These are phyloP conservation scores for Heliconius eleuchia DNA, from an alignment of 1,140 invertebrate species.

Conservation along the genomic window DNA sequence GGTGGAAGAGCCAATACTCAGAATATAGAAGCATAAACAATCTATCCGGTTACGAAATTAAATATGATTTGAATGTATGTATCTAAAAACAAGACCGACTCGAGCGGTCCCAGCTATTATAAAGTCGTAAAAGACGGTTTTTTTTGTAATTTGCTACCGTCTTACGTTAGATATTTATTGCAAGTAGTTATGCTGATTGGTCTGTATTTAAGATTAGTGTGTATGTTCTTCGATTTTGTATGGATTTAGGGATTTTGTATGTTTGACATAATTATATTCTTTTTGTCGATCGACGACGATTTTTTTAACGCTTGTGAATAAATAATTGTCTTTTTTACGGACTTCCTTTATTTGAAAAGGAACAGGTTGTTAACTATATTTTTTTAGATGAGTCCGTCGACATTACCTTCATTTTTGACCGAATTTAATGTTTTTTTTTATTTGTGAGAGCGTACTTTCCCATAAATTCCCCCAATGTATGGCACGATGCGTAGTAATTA, in stretches of 20 bases:
- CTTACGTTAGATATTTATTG: background rate
- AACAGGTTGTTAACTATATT: too few species aligned
- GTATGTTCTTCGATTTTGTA: background rate
- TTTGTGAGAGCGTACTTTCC: too few species aligned
- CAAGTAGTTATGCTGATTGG: background rate
- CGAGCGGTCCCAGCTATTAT: background rate
- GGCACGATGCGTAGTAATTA: background rate
- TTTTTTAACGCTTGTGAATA: background rate
- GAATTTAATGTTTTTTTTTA: too few species aligned
- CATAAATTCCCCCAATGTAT: too few species aligned
- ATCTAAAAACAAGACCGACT: background rate
- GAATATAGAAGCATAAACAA: background rate
- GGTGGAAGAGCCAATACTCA: background rate
- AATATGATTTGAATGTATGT: background rate
- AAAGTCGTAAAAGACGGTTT: constrained; percentile 7
- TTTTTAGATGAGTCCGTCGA: too few species aligned
- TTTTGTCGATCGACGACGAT: background rate
- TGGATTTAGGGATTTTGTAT: background rate
- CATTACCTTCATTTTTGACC: too few species aligned
- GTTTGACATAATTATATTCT: background rate
- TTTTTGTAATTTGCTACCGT: constrained; percentile 12
- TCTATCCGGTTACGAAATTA: background rate
- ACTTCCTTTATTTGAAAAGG: too few species aligned
- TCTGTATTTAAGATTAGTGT: background rate
- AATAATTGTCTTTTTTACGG: background rate